Conservation (phyloP, 1,140 invertebrate species). For the Zaprionus nigranus region DNA sequence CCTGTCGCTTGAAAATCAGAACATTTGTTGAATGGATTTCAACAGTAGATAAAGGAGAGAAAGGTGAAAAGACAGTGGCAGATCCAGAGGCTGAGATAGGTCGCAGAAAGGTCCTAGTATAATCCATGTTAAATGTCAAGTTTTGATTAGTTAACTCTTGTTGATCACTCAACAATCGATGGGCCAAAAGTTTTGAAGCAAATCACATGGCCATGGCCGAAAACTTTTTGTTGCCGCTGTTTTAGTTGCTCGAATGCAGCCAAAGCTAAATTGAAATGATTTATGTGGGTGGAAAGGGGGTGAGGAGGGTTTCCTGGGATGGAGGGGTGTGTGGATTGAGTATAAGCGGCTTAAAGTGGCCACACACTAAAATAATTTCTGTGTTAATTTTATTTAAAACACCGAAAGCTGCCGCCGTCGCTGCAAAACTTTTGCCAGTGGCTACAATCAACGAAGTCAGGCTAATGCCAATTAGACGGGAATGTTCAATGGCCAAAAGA, state of each 20-base stretch:
- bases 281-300: neutral
- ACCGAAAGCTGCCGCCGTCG: constrained; percentile 30
- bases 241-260: constrained; percentile 1
- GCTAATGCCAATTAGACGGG: constrained; percentile 74
- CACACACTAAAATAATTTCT: constrained; percentile 74
- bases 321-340: neutral
- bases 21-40: neutral
- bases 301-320: neutral
- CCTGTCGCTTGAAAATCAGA: neutral
- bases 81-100: neutral
- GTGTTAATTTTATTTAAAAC: constrained; percentile 75
- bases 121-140: constrained; percentile 20
- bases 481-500: constrained; percentile 22
- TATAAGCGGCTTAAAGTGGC: constrained; percentile 73
- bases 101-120: neutral
- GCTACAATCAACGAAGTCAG: constrained; percentile 14
- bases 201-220: constrained; percentile 11
- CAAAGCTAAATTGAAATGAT: constrained; percentile 25
- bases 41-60: neutral
- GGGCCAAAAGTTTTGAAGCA: constrained; percentile 10
- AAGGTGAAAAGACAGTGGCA: neutral
- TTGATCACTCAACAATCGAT: constrained; percentile 18
- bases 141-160: constrained; percentile 20
- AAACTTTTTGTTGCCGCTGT: constrained; percentile 13
- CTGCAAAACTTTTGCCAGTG: constrained; percentile 39